phyloP scores from a whole-genome alignment of 2,888 invertebrate species.

The Euphydryas editha region DNA sequence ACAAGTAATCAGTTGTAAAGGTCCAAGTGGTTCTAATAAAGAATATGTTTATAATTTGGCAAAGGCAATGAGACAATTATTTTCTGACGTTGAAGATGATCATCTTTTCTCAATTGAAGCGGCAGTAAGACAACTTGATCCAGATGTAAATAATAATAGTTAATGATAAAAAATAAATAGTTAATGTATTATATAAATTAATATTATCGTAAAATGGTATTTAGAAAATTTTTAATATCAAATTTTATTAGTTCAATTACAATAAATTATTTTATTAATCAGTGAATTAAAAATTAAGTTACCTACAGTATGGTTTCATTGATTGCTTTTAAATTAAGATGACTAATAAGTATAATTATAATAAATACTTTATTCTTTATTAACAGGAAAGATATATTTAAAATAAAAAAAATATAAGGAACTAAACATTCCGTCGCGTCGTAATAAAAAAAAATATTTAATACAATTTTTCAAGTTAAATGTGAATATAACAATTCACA shows the following conservation, averaged over 20 bases:
- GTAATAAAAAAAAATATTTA: too few species aligned
- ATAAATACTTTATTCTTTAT: too few species aligned
- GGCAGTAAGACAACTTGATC: slow-evolving; percentile 68
- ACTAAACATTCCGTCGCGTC: too few species aligned
- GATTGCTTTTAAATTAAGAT: too few species aligned
- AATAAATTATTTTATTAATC: neutral
- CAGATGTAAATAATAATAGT: slow-evolving; percentile 29
- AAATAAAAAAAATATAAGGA: too few species aligned
- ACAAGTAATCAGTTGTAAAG: slow-evolving; percentile 88
- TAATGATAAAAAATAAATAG: slow-evolving; percentile 9
- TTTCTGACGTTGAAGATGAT: slow-evolving; percentile 88
- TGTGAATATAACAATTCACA: too few species aligned
- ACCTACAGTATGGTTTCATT: too few species aligned
- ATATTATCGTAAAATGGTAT: neutral
- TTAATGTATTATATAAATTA: neutral
- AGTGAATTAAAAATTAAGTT: neutral
- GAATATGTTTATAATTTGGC: slow-evolving; percentile 96
- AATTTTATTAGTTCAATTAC: neutral
- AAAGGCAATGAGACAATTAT: slow-evolving; percentile 88
- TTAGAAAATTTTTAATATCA: neutral
- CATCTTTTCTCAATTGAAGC: slow-evolving; percentile 90
- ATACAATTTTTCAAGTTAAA: too few species aligned
- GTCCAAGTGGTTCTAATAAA: slow-evolving; percentile 95
- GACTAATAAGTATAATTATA: too few species aligned
- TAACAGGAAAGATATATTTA: too few species aligned